Evolutionary conservation across 2,888 invertebrate genomes (phyloP).

Genomic region (Patella caerulea): DNA sequence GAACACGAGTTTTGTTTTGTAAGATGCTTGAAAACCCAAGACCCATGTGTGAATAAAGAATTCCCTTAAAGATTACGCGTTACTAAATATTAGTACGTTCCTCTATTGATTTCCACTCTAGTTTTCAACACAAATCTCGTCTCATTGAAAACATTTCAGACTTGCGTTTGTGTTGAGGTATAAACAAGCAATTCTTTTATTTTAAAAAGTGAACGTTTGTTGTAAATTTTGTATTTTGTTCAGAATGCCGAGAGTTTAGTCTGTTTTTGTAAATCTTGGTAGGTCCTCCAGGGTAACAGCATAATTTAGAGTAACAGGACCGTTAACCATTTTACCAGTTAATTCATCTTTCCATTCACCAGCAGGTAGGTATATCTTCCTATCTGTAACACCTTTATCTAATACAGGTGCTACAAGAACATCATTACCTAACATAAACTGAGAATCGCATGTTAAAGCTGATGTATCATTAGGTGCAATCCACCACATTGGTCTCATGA

Average conservation of each 20-base stretch:
- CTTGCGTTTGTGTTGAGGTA: too few relatives aligned
- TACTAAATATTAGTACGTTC: too few relatives aligned
- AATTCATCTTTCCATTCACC: constrained; percentile 47
- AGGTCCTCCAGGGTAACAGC: constrained; percentile 1
- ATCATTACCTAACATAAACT: constrained; percentile 60
- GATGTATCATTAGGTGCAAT: constrained; percentile 87
- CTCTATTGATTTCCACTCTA: too few relatives aligned
- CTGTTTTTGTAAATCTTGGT: constrained; percentile 6
- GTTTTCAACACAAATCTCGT: too few relatives aligned
- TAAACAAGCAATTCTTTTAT: too few relatives aligned
- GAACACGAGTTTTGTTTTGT: too few relatives aligned
- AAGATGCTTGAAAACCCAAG: too few relatives aligned
- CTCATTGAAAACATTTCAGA: too few relatives aligned
- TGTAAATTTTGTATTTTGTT: too few relatives aligned
- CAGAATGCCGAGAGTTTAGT: not conserved
- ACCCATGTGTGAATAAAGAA: too few relatives aligned
- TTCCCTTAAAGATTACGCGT: too few relatives aligned
- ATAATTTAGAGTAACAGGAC: constrained; percentile 37
- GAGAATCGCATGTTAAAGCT: constrained; percentile 84
- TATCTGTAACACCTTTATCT: constrained; percentile 45
- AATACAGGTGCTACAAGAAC: constrained; percentile 64
- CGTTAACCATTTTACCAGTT: constrained; percentile 29
- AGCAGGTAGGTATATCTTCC: constrained; percentile 55
- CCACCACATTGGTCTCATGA: constrained; percentile 90
- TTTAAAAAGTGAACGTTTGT: too few relatives aligned